These are phyloP conservation scores for Drosophila saltans DNA, from an alignment of 1,140 invertebrate species.

Conservation along the genomic window DNA sequence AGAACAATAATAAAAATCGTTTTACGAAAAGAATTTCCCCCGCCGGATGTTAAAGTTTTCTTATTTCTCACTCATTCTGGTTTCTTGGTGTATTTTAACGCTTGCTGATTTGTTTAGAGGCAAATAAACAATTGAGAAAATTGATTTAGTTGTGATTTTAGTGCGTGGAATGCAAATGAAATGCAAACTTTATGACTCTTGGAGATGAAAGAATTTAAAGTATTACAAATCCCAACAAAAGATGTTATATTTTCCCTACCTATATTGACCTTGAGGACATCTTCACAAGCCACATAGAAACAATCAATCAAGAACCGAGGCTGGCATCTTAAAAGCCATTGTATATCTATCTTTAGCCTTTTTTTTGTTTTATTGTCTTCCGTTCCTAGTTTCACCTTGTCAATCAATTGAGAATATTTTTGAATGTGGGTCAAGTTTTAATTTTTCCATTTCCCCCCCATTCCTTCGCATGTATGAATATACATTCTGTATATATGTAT, in stretches of 20 bases:
- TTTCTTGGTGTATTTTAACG: constrained; percentile 68
- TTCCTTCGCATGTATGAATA: background rate
- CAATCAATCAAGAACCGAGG: constrained; percentile 64
- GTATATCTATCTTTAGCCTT: constrained; percentile 32
- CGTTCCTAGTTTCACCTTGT: constrained; percentile 52
- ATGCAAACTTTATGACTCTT: constrained; percentile 52
- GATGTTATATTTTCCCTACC: background rate
- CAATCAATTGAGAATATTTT: constrained; percentile 40
- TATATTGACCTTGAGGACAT: constrained; percentile 72
- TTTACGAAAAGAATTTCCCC: constrained; percentile 21
- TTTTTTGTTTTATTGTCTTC: constrained; percentile 12
- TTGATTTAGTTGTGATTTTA: constrained; percentile 70
- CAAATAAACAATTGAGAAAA: constrained; percentile 77
- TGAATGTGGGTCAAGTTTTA: constrained; percentile 42
- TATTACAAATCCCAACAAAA: background rate
- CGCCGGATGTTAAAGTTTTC: constrained; percentile 78
- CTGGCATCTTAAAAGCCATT: constrained; percentile 48
- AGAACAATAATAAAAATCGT: constrained; percentile 3
- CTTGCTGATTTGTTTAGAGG: constrained; percentile 74
- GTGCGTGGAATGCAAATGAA: constrained; percentile 56
- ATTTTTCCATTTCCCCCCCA: background rate
- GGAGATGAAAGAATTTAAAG: constrained; percentile 13
- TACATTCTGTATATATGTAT: background rate
- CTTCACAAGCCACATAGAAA: constrained; percentile 14
- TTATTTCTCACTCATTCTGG: constrained; percentile 27